Evolutionary conservation across 2,113 vertebrate genomes (phyloP), one percentile per base, ranked within the genome.

Genomic region (Gavialis gangeticus): DNA sequence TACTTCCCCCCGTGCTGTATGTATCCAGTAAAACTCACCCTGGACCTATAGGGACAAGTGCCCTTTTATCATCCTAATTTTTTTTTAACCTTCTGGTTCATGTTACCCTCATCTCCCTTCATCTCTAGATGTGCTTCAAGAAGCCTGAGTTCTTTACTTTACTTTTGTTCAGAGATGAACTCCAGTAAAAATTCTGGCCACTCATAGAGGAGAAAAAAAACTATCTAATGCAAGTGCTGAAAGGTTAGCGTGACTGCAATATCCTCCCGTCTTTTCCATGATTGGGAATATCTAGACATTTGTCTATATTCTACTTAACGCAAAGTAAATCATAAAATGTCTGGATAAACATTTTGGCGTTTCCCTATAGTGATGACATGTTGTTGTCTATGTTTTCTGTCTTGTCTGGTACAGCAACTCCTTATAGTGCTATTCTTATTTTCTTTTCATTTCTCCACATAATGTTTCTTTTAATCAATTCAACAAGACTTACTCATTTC

Each of bases 301-400:
- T 94, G 82, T 93, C 88, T 96, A 85, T 97, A 81, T 96, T 96
- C 91, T 94, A 62, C 94, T 96, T 95, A 94, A 90, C 84, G 91
- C 91, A 92, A 94, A 95, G 97, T 96, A 97, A 97, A 97, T 97
- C 94, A 94, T 87, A 67, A 63, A 57, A 84, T 71, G 94, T 95
- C 95, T 96, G 91, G 86, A 91, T 91, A 95, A 96, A 92, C n/a
- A 54, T 91, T 91, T 91, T 96, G 96, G 89, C 91, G 83, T 93
- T 62, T n/a, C 85, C 77, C 91, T 86, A 1, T 67, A 19, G 77
- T 87, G 73, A 67, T 93, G 87, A 87, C 90, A 66, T 90, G 82
- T 94, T 95, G 79, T 92, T 96, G 95, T 95, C 93, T 95, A 88
- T 91, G 79, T 88, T 96, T 95, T 96, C 93, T 94, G 91, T 79